phyloP scores from a whole-genome alignment of 1,140 invertebrate genomes.

The Drosophila tani region DNA sequence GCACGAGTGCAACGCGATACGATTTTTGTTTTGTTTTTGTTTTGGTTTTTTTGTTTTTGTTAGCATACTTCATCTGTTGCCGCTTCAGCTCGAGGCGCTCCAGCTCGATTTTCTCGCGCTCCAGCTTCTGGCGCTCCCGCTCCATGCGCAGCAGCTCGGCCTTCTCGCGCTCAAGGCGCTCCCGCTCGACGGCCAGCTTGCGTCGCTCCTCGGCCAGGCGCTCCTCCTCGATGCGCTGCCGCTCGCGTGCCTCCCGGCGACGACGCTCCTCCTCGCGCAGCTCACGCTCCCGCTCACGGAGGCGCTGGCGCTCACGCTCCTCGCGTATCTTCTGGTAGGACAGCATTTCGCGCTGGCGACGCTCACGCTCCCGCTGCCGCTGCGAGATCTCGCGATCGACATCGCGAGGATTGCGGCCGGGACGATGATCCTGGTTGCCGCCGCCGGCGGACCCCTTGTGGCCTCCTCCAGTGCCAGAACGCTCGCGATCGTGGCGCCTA shows the following conservation, averaged over 20 bases:
- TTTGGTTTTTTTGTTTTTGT: slow-evolving; percentile 60
- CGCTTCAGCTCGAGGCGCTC: slow-evolving; percentile 93
- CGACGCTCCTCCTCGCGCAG: slow-evolving; percentile 91
- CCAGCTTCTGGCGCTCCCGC: slow-evolving; percentile 91
- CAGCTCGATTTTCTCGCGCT: slow-evolving; percentile 93
- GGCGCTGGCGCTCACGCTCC: slow-evolving; percentile 91
- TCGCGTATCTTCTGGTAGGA: slow-evolving; percentile 86
- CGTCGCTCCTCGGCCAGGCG: slow-evolving; percentile 92
- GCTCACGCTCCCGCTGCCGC: slow-evolving; percentile 73
- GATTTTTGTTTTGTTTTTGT: slow-evolving; percentile 38
- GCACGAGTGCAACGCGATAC: slow-evolving; percentile 42
- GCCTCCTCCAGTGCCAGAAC: slow-evolving; percentile 46
- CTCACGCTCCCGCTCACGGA: slow-evolving; percentile 91
- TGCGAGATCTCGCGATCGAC: slow-evolving; percentile 76
- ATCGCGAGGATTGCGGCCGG: slow-evolving; percentile 65
- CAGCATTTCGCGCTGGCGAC: slow-evolving; percentile 78
- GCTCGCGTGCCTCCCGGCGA: slow-evolving; percentile 91
- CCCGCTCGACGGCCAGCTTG: slow-evolving; percentile 91
- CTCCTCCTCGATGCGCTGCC: slow-evolving; percentile 92
- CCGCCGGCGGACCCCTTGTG: slow-evolving; percentile 12
- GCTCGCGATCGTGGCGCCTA: slow-evolving; percentile 65
- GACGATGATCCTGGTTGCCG: slow-evolving; percentile 43
- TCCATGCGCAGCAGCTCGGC: slow-evolving; percentile 92
- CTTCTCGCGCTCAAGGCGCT: slow-evolving; percentile 91
- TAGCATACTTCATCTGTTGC: slow-evolving; percentile 88